Evolutionary conservation across 2,113 vertebrate genomes (phyloP), one percentile per base, ranked within the genome.

Genomic region (Ammodytes dubius): DNA sequence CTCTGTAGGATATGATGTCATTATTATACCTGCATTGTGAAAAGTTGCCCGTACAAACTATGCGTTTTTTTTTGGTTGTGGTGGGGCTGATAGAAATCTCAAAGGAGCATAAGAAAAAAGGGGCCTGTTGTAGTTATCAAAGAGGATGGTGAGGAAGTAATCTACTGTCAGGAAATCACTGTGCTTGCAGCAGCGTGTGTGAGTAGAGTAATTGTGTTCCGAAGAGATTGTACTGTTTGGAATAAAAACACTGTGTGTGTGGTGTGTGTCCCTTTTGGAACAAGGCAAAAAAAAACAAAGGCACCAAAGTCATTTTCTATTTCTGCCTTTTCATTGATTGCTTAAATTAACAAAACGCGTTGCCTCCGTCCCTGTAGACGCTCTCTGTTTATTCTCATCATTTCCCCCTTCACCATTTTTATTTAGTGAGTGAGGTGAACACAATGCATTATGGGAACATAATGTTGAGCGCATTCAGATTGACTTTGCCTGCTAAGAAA

Each of bases 241-340:
- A 63, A 53, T 71, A 19, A 83, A 78, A 42, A 58, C 79, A 27
- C 27, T 27, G 27, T 27, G 27, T 27, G 27, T 27, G 27, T 27
- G 27, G 27, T 27, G 27, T 40, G 58, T 63, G 39, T 61, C 59
- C 53, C 43, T 72, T 67, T 69, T 74, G 43, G 17, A 80, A 70
- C 27, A 27, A 71, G 61, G 40, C 67, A 85, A 88, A 27, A 27
- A 27, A 27, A 27, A 90, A 80, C 85, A 91, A 87, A 88, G 78
- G 80, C 89, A 70, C 81, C 63, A 52, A 83, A 85, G 87, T 91
- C 45, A 84, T 92, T 91, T 92, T 89, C 68, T 81, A 72, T 89
- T 87, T 83, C 82, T 82, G 75, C 72, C 70, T 88, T 83, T 86
- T 82, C 78, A 91, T 89, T 91, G 82, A 84, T 88, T 84, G 78